These are phyloP conservation scores for Parus major DNA, from an alignment of 2,113 vertebrate genomes.

Conservation along the genomic window DNA sequence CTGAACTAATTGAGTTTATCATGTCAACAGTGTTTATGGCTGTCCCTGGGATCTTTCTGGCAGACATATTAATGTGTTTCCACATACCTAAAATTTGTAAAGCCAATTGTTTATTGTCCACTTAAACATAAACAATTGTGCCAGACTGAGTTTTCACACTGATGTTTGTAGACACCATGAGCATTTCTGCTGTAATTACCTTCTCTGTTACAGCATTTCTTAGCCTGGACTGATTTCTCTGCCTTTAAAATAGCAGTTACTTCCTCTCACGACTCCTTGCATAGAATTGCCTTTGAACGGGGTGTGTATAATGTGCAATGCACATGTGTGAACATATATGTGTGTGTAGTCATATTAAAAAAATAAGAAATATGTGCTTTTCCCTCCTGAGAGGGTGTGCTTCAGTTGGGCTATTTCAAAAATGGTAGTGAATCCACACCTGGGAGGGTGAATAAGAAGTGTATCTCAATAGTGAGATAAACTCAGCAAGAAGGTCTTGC, in stretches of 20 bases:
- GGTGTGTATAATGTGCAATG: background rate
- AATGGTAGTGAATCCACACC: background rate
- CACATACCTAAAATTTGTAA: constrained; percentile 28
- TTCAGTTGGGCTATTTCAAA: background rate
- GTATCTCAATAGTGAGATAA: background rate
- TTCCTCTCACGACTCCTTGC: background rate
- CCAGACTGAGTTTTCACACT: background rate
- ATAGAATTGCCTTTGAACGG: background rate
- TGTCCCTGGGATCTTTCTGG: constrained; percentile 35
- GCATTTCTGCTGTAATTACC: background rate
- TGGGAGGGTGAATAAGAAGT: background rate
- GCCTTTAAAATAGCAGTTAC: background rate
- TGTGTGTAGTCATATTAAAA: background rate
- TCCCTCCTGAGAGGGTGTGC: background rate
- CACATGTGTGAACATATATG: fast-evolving
- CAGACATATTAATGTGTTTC: constrained; percentile 25
- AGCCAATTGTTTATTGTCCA: background rate
- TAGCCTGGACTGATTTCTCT: background rate
- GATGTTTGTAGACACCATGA: background rate
- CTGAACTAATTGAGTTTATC: constrained; percentile 43
- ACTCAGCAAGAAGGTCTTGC: background rate
- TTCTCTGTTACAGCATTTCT: background rate
- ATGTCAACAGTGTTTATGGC: background rate
- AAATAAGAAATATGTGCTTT: background rate
- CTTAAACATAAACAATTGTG: constrained; percentile 2